These are phyloP conservation scores for Phyllopteryx taeniolatus DNA, from an alignment of 2,113 vertebrate genomes.

Conservation along the genomic window DNA sequence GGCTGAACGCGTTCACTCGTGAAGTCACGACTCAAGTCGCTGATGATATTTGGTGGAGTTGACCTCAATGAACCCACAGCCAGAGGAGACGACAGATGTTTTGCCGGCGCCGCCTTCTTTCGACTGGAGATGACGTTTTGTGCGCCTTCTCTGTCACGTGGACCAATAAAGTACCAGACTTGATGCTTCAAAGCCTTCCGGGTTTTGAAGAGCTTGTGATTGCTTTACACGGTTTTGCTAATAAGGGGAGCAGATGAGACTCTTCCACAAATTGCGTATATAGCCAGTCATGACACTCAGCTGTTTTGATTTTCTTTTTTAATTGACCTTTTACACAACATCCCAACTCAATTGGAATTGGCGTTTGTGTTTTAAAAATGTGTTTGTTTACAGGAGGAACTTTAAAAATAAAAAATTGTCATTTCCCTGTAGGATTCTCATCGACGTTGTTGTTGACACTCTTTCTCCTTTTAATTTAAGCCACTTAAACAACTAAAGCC, in stretches of 20 bases:
- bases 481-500: no score
- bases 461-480: no score
- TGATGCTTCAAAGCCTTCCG: background rate
- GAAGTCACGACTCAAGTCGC: conserved; percentile 5
- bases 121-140: background rate
- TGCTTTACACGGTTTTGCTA: background rate
- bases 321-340: no score
- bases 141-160: background rate
- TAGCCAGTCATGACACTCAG: no score
- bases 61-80: background rate
- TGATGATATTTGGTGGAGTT: conserved; percentile 6
- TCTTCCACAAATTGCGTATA: no score
- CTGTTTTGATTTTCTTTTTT: no score
- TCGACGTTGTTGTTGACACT: no score
- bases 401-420: no score
- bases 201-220: background rate
- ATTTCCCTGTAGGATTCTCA: no score
- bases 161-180: background rate
- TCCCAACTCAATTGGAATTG: no score
- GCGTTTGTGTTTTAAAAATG: no score
- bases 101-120: background rate
- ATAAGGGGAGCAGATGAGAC: background rate
- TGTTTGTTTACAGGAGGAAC: no score
- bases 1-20: background rate
- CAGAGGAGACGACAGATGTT: background rate